Conservation (phyloP, 1,140 invertebrate species). For the Drosophila ambigua region DNA sequence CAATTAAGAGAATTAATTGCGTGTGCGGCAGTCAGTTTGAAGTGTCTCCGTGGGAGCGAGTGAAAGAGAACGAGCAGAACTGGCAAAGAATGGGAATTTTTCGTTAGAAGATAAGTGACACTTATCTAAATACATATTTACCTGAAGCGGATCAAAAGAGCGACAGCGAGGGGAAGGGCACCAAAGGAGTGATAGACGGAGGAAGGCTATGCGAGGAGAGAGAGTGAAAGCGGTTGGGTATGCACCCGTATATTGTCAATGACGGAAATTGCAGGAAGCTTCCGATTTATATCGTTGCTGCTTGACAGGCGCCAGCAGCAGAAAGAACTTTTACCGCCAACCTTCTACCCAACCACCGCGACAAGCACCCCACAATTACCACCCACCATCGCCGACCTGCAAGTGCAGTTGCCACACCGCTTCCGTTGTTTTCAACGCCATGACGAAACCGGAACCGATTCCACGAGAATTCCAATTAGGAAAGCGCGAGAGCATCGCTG, state of each 20-base stretch:
- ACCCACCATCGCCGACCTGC: conserved; percentile 18
- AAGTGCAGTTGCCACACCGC: conserved; percentile 41
- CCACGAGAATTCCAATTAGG: conserved; percentile 41
- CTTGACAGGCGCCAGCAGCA: conserved; percentile 67
- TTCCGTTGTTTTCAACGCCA: conserved; percentile 47
- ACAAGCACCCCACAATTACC: conserved; percentile 21
- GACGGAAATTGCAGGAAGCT: conserved; percentile 51
- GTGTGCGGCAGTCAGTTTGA: conserved; percentile 71
- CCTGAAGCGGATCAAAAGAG: conserved; percentile 11
- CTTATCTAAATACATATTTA: conserved; percentile 82
- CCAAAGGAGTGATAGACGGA: neutral
- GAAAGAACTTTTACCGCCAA: conserved; percentile 37
- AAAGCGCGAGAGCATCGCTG: too few species aligned
- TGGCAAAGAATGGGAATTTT: conserved; percentile 33
- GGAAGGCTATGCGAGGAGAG: neutral
- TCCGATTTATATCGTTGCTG: conserved; percentile 65
- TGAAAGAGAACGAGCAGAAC: neutral
- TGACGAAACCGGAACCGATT: conserved; percentile 60
- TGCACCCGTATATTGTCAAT: conserved; percentile 64
- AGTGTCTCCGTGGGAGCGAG: conserved; percentile 20
- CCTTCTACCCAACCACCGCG: neutral
- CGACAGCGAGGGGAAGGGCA: neutral
- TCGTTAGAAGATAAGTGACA: conserved; percentile 60
- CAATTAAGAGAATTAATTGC: conserved; percentile 80
- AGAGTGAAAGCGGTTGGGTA: neutral